phyloP scores from a whole-genome alignment of 53 echinoderm and acorn worm species.

The Holothuria scabra region DNA sequence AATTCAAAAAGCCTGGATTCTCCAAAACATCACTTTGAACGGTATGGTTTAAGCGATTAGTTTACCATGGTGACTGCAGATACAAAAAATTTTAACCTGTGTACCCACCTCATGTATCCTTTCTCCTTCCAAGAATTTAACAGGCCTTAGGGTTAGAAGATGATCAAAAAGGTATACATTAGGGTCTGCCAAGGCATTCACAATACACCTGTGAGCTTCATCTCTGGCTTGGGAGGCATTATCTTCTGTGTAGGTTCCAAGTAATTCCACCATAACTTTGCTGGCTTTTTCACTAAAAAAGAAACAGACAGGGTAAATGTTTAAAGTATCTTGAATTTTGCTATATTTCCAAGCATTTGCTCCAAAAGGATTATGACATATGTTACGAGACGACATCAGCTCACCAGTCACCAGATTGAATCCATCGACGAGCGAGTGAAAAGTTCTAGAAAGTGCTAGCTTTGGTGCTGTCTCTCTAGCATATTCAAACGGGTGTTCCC shows the following conservation, averaged over 20 bases:
- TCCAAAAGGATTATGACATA: no score
- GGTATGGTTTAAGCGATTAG: no score
- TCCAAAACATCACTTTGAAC: neutral
- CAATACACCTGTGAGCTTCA: conserved; percentile 93
- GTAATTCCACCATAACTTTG: conserved; percentile 90
- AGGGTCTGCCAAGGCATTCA: conserved; percentile 83
- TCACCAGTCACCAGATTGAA: no score
- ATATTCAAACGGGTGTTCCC: no score
- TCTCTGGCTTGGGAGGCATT: conserved; percentile 92
- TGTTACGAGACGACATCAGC: no score
- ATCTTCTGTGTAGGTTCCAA: conserved; percentile 91
- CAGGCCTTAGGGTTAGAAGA: conserved; percentile 87
- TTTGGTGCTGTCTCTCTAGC: no score
- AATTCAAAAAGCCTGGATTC: neutral
- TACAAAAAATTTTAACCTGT: neutral
- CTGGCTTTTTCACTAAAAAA: conserved; percentile 76
- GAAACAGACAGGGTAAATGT: no score
- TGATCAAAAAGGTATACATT: conserved; percentile 92
- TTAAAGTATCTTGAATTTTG: no score
- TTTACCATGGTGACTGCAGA: no score
- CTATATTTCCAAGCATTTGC: no score
- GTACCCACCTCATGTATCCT: conserved; percentile 83
- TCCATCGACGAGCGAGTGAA: no score
- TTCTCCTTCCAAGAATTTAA: conserved; percentile 95
- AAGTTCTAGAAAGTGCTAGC: no score